Percentiles rank a stretch among this genome's conserved stretches.
phyloP scores from a whole-genome alignment of 2,113 vertebrate species.

The Casuarius casuarius region DNA sequence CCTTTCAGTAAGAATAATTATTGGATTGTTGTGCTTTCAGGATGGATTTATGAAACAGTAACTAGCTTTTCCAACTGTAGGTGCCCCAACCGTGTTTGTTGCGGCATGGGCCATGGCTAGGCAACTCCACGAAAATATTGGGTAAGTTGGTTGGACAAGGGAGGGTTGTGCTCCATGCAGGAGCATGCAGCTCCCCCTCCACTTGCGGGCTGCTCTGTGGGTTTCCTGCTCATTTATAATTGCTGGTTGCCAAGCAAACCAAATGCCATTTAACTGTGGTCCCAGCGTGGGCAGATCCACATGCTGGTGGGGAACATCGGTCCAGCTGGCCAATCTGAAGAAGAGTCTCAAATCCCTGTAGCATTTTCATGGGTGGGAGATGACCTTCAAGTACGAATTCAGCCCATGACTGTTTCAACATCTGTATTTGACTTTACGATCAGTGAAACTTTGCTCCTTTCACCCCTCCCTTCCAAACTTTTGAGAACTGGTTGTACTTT shows the following conservation, averaged over 20 bases:
- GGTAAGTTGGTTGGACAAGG: conserved; percentile 73
- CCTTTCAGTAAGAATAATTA: not conserved
- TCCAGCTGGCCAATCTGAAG: not conserved
- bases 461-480: not conserved
- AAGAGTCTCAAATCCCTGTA: not conserved
- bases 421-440: not conserved
- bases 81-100: conserved; percentile 83
- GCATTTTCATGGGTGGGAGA: not conserved
- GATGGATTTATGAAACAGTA: not conserved
- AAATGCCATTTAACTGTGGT: not conserved
- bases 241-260: not conserved
- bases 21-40: not conserved
- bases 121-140: conserved; percentile 86
- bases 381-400: not conserved
- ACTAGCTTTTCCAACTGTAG: conserved; percentile 70
- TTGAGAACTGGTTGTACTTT: not conserved
- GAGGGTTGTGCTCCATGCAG: not conserved
- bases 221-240: not conserved
- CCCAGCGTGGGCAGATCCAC: not conserved
- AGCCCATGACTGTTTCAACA: not conserved
- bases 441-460: not conserved
- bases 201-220: not conserved
- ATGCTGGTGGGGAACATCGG: not conserved
- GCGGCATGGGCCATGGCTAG: conserved; percentile 84
- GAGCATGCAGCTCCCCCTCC: rapidly evolving